These are phyloP conservation scores for Rhagonycha lutea DNA, from an alignment of 2,888 invertebrate species.

Conservation along the genomic window DNA sequence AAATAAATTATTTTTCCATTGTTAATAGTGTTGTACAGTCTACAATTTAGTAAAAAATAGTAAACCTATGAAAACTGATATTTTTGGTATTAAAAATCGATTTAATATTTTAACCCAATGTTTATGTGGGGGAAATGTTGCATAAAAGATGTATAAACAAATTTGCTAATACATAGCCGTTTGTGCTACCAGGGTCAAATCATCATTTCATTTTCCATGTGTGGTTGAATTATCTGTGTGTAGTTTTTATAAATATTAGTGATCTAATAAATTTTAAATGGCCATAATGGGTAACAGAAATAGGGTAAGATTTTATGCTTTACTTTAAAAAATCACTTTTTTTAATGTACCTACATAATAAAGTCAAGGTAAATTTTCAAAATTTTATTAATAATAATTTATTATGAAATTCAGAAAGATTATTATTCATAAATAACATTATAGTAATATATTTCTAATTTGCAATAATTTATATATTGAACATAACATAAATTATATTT, in stretches of 20 bases:
- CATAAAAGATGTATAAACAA: constrained; percentile 23
- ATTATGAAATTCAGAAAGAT: neutral
- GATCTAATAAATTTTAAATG: neutral
- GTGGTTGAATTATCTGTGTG: neutral
- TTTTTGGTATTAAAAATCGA: neutral
- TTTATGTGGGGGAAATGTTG: constrained; percentile 20
- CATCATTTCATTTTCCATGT: constrained; percentile 19
- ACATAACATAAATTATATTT: neutral
- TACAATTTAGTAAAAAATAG: neutral
- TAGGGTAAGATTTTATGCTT: neutral
- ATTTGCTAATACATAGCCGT: constrained; percentile 17
- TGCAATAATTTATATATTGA: neutral
- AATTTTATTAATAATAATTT: neutral
- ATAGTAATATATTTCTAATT: neutral
- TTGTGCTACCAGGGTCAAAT: constrained; percentile 26
- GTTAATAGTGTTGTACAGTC: neutral
- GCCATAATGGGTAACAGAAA: neutral
- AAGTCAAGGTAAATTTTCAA: neutral
- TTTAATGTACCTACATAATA: neutral
- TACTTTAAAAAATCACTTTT: neutral
- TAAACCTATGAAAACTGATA: neutral
- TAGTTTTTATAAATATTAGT: neutral
- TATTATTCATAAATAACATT: neutral
- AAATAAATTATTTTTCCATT: neutral
- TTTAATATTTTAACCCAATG: neutral